Percentiles rank a stretch among this genome's conserved stretches.
phyloP scores from a whole-genome alignment of 2,797 vertebrate genomes.

The Anableps anableps region DNA sequence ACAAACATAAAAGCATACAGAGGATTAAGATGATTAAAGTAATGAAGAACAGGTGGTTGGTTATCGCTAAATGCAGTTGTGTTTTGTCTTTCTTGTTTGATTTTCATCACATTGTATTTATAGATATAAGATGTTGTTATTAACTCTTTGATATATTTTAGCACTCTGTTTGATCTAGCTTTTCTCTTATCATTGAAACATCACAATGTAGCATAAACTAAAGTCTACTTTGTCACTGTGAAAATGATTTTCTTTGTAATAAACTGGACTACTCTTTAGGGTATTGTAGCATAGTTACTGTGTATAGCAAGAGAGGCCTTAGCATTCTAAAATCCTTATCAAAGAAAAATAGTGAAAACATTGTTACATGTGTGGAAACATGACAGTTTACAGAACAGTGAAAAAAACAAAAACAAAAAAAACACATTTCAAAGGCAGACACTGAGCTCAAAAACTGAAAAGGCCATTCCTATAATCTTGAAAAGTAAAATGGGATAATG shows the following conservation, averaged over 20 bases:
- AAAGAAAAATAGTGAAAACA: neutral
- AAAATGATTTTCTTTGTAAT: neutral
- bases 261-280: neutral
- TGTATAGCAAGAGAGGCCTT: neutral
- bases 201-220: neutral
- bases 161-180: slow-evolving; percentile 17
- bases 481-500: neutral
- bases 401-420: too few species aligned
- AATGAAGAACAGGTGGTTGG: slow-evolving; percentile 35
- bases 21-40: slow-evolving; percentile 52
- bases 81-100: slow-evolving; percentile 31
- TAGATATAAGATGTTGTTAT: neutral
- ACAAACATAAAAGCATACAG: slow-evolving; percentile 65
- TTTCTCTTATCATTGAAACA: neutral
- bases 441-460: too few species aligned
- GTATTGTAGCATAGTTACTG: neutral
- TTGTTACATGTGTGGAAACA: too few species aligned
- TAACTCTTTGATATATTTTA: neutral
- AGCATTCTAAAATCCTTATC: neutral
- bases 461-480: too few species aligned
- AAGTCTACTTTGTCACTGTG: neutral
- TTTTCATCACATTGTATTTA: slow-evolving; percentile 18
- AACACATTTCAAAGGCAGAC: too few species aligned
- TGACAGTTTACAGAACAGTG: too few species aligned
- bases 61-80: slow-evolving; percentile 13